phyloP scores from a whole-genome alignment of 35 echinoderm and acorn worm species.

The Lytechinus variegatus region DNA sequence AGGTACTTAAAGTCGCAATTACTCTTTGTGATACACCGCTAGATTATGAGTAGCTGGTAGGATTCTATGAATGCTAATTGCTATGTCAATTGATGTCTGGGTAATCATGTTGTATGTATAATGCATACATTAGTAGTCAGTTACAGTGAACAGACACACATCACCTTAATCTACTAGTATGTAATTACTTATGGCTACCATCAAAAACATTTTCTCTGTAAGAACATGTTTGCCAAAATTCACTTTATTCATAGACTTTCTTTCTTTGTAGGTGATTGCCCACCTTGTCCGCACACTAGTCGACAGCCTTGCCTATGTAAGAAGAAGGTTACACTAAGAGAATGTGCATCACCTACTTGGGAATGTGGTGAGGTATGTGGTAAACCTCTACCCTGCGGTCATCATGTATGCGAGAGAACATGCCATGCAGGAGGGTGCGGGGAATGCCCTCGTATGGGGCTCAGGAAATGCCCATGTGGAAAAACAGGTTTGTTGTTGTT shows the following conservation, averaged over 20 bases:
- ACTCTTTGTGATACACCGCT: too few species aligned
- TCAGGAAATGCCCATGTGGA: slow-evolving; percentile 90
- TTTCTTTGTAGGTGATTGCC: slow-evolving; percentile 68
- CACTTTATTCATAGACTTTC: background rate
- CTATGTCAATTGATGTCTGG: too few species aligned
- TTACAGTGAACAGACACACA: too few species aligned
- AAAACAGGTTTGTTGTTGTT: slow-evolving; percentile 81
- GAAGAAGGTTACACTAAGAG: slow-evolving; percentile 51
- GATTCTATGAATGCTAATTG: too few species aligned
- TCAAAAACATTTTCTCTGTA: background rate
- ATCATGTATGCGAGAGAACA: slow-evolving; percentile 77
- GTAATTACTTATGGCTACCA: too few species aligned
- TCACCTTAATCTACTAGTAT: too few species aligned
- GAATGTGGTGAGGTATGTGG: slow-evolving; percentile 71
- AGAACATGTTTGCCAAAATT: background rate
- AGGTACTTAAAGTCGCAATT: too few species aligned
- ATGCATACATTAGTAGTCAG: too few species aligned
- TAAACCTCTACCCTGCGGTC: slow-evolving; percentile 61
- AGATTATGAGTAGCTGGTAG: too few species aligned
- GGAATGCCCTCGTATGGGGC: slow-evolving; percentile 75
- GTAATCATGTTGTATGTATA: too few species aligned
- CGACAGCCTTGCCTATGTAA: slow-evolving; percentile 80
- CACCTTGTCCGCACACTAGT: slow-evolving; percentile 73
- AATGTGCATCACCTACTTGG: slow-evolving; percentile 83
- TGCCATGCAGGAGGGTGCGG: slow-evolving; percentile 88